Base-by-base conservation (phyloP, 2,797 vertebrate species). In the Enteromius anoplus region DNA sequence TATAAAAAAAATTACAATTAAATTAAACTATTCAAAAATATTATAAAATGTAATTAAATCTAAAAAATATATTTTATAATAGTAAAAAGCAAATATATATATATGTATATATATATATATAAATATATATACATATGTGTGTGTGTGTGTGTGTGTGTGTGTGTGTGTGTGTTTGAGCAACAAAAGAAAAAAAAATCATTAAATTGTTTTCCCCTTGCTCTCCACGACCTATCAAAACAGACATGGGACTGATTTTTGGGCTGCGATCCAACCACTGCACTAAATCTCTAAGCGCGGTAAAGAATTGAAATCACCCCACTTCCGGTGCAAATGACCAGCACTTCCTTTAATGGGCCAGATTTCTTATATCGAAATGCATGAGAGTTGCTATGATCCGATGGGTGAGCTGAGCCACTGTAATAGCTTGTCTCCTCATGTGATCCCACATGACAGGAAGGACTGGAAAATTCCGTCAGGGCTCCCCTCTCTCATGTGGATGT, bases 291-390 rank as follows among this genome's bases (percentile, higher is more conserved):
- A 49, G 8, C 2, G 21, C 8, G 2, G 26, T 49, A 4, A 42
- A 32, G 75, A 60, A 58, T 29, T 81, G 84, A 83, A 49, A 34
- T 83, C 71, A 73, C 75, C 29, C 12, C 40, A 72, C n/a, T 71
- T 65, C 51, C 55, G 65, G 40, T 19, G 19, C 71, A 76, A 80
- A 85, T 45, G 80, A 45, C 40, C 51, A 78, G 79, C 79, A 19
- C 77, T 82, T 87, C 62, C 73, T 75, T 70, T 83, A 88, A 85
- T 76, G 79, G 85, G 49, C 32, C 62, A 79, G 83, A 84, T 75
- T 81, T 81, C 75, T 86, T 75, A 78, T 51, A 76, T 68, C 60
- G 62, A 82, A 87, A 89, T 85, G 69, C 82, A 79, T 17, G 53
- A 51, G 81, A 65, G 78, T 42, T 55, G n/a, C 84, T 77, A 84